A percentile compares a stretch with the other conserved stretches of the same genome.
Conservation (phyloP, 1,140 invertebrate species). For the Vanessa tameamea region DNA sequence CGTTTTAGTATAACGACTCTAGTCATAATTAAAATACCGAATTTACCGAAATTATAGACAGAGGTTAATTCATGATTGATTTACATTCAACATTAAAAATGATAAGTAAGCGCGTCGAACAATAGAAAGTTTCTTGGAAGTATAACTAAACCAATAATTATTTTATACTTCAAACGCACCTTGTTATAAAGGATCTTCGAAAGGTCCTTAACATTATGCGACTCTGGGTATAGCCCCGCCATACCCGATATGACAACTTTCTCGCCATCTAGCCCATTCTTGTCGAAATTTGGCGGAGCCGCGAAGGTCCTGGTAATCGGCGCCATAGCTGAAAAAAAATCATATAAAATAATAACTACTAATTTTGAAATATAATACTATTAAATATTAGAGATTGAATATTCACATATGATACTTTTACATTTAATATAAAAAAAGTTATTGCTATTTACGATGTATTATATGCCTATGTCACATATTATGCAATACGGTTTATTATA, state of each 20-base stretch:
- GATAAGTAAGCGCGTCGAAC: too few relatives aligned
- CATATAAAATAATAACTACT: neutral
- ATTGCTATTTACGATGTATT: neutral
- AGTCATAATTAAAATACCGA: too few relatives aligned
- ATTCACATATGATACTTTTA: too few relatives aligned
- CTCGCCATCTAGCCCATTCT: slow-evolving; percentile 6
- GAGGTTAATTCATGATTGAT: neutral
- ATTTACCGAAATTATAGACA: too few relatives aligned
- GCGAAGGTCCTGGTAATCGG: neutral
- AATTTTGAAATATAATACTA: neutral
- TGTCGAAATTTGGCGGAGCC: neutral
- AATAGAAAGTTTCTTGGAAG: too few relatives aligned
- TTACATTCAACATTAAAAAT: neutral
- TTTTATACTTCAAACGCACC: slow-evolving; percentile 38
- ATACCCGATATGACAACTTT: slow-evolving; percentile 56
- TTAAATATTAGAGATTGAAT: too few relatives aligned
- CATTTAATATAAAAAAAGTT: too few relatives aligned
- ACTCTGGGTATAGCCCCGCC: slow-evolving; percentile 50
- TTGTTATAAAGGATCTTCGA: slow-evolving; percentile 52
- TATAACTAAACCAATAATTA: neutral
- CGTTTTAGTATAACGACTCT: too few relatives aligned
- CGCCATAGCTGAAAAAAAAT: slow-evolving; percentile 14
- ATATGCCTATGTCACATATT: neutral
- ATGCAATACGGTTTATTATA: too few relatives aligned
- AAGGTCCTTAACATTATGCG: slow-evolving; percentile 46